Evolutionary conservation across 2,797 vertebrate genomes (phyloP).

Genomic region (Hydrocynus forskahlii): DNA sequence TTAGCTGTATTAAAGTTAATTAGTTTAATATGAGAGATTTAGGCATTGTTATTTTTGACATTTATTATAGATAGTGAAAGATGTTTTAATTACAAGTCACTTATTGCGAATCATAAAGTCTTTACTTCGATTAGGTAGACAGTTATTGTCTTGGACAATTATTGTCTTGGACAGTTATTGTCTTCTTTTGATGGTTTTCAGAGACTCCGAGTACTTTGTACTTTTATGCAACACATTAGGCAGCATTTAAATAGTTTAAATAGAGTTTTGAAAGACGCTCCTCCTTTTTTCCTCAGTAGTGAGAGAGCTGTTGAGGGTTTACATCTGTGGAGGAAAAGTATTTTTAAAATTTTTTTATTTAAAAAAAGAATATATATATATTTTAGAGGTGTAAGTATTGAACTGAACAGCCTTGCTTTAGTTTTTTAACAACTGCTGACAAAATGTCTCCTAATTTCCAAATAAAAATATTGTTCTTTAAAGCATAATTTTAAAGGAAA

Average conservation of each 20-base stretch:
- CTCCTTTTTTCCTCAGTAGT: constrained; percentile 38
- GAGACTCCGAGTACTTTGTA: background rate
- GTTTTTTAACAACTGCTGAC: too few relatives aligned
- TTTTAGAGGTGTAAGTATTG: too few relatives aligned
- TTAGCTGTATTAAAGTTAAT: constrained; percentile 26
- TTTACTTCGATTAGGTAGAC: constrained; percentile 8
- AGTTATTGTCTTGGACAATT: background rate
- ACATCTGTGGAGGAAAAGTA: background rate
- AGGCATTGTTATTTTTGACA: background rate
- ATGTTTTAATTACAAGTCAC: constrained; percentile 20
- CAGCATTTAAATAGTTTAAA: constrained; percentile 28
- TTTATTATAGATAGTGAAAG: constrained; percentile 28
- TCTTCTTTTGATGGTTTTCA: constrained; percentile 16
- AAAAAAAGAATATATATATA: too few relatives aligned
- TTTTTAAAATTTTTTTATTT: too few relatives aligned
- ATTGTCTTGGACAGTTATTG: background rate
- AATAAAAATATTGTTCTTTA: too few relatives aligned
- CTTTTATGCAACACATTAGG: constrained; percentile 53
- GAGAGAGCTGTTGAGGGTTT: constrained; percentile 34
- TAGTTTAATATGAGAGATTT: constrained; percentile 10
- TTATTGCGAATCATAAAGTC: constrained; percentile 17
- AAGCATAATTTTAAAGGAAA: too few relatives aligned
- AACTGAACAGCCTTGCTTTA: too few relatives aligned
- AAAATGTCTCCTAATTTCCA: too few relatives aligned
- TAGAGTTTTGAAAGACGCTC: constrained; percentile 36